phyloP scores from a whole-genome alignment of 2,797 vertebrate species.

The Odontamblyopus rebecca region DNA sequence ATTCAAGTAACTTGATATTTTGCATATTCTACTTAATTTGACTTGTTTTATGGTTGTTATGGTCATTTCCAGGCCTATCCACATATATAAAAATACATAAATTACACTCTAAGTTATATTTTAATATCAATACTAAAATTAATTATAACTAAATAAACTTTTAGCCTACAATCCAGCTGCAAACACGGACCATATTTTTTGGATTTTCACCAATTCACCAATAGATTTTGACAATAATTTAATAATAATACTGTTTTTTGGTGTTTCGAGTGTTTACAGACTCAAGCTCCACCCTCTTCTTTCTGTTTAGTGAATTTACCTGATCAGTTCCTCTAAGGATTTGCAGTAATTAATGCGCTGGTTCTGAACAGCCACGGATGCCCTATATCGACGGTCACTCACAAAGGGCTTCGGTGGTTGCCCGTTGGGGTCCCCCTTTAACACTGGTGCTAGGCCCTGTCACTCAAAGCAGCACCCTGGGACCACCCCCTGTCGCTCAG shows the following conservation, averaged over 20 bases:
- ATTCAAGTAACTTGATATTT: too few species aligned
- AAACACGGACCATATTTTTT: not conserved
- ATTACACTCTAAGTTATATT: too few species aligned
- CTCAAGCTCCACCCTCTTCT: conserved; percentile 31
- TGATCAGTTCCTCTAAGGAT: conserved; percentile 76
- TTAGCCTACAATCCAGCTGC: not conserved
- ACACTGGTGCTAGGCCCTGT: conserved; percentile 55
- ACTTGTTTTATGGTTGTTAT: too few species aligned
- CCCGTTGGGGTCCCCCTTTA: conserved; percentile 33
- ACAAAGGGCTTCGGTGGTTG: conserved; percentile 43
- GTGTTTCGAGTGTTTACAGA: conserved; percentile 25
- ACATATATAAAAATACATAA: too few species aligned
- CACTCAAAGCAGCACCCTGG: conserved; percentile 60
- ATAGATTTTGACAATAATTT: not conserved
- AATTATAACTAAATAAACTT: too few species aligned
- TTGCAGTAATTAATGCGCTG: conserved; percentile 74
- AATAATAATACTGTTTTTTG: too few species aligned
- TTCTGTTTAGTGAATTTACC: conserved; percentile 70
- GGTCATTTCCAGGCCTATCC: too few species aligned
- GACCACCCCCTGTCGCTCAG: conserved; percentile 63
- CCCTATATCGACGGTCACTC: conserved; percentile 57
- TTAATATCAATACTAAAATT: too few species aligned
- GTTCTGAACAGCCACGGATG: conserved; percentile 59
- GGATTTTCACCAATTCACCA: not conserved
- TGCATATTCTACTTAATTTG: too few species aligned